Conservation (phyloP, 1,140 invertebrate genomes). For the Triops cancriformis region DNA sequence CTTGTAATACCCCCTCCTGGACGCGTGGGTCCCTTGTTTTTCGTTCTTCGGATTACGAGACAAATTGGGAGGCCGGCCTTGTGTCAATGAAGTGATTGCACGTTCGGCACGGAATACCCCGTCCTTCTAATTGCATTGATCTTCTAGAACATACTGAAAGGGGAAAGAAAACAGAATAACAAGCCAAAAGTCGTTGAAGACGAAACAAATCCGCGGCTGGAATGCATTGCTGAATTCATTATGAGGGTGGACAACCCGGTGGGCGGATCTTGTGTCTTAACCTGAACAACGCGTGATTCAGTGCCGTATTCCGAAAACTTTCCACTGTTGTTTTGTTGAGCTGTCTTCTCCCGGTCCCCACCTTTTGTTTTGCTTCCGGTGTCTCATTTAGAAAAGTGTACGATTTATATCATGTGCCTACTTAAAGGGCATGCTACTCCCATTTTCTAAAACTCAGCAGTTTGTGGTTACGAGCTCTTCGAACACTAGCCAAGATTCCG, state of each 20-base stretch:
- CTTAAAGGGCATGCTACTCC: neutral
- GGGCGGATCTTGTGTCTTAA: neutral
- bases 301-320: neutral
- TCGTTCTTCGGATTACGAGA: neutral
- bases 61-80: neutral
- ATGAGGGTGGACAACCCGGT: neutral
- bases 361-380: neutral
- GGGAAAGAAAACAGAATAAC: neutral
- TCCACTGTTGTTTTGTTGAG: neutral
- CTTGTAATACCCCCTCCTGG: neutral
- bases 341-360: neutral
- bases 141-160: neutral
- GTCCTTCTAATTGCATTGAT: neutral
- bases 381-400: neutral
- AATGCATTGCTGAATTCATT: neutral
- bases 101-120: neutral
- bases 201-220: neutral
- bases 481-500: neutral
- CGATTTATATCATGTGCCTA: neutral
- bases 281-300: neutral
- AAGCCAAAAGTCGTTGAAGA: neutral
- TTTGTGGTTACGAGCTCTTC: neutral
- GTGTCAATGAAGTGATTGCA: conserved; percentile 8
- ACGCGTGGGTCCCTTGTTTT: neutral
- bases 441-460: neutral